A percentile compares a stretch with the other conserved stretches of the same genome.
phyloP scores from a whole-genome alignment of 2,888 invertebrate species.

The Drosophila parthenogenetica region DNA sequence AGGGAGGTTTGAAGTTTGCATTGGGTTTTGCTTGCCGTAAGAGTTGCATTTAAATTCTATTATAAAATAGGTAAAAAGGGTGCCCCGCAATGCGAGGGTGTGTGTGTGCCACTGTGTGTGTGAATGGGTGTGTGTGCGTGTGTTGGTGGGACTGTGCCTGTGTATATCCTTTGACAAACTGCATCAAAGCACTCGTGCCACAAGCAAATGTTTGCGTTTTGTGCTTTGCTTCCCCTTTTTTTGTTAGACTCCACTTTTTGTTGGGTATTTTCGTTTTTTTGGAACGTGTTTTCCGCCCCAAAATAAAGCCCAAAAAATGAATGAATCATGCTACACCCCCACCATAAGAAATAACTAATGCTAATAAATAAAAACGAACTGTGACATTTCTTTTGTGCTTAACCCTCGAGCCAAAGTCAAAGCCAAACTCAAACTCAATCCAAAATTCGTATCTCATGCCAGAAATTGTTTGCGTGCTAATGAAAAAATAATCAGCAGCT shows the following conservation, averaged over 20 bases:
- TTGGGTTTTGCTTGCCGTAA: slow-evolving; percentile 50
- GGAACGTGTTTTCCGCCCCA: slow-evolving; percentile 1
- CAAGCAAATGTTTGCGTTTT: slow-evolving; percentile 63
- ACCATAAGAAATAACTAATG: slow-evolving; percentile 22
- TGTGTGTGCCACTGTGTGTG: not conserved
- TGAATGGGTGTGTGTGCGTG: slow-evolving; percentile 5
- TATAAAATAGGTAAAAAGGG: slow-evolving; percentile 56
- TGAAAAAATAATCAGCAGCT: slow-evolving; percentile 76
- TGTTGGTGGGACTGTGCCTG: slow-evolving; percentile 8
- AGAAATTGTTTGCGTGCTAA: slow-evolving; percentile 66
- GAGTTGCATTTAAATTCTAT: slow-evolving; percentile 79
- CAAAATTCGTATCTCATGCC: not conserved
- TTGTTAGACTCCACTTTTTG: slow-evolving; percentile 11
- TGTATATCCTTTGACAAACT: slow-evolving; percentile 46
- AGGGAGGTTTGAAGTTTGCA: slow-evolving; percentile 25
- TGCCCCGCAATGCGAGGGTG: slow-evolving; percentile 28
- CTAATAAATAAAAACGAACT: slow-evolving; percentile 78
- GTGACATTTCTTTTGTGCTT: slow-evolving; percentile 66
- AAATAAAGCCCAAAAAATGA: slow-evolving; percentile 7
- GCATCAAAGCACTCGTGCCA: slow-evolving; percentile 64
- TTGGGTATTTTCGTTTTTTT: slow-evolving; percentile 5
- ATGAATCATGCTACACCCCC: slow-evolving; percentile 17
- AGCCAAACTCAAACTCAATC: not conserved
- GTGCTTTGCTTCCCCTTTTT: slow-evolving; percentile 36
- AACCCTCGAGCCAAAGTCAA: not conserved